phyloP scores from a whole-genome alignment of 1,140 invertebrate genomes.

The Sycophaga agraensis region DNA sequence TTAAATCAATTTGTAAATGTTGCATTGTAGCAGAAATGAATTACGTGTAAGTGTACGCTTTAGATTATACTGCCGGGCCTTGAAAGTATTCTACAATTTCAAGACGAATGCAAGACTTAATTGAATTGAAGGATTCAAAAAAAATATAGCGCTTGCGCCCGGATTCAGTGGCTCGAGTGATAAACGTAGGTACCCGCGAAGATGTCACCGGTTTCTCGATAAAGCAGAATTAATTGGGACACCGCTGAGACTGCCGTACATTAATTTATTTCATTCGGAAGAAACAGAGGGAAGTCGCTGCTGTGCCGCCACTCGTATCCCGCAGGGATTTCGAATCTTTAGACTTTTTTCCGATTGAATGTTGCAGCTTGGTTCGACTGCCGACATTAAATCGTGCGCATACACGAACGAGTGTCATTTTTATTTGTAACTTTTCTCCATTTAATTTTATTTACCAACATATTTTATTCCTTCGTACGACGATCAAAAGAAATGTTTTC shows the following conservation, averaged over 20 bases:
- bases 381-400: not conserved
- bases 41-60: too few species aligned
- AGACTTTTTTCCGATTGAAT: conserved; percentile 41
- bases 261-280: conserved; percentile 45
- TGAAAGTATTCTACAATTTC: too few species aligned
- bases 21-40: too few species aligned
- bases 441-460: too few species aligned
- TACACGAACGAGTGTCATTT: not conserved
- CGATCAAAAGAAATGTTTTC: too few species aligned
- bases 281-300: conserved; percentile 26
- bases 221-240: conserved; percentile 46
- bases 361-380: conserved; percentile 18
- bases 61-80: too few species aligned
- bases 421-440: not conserved
- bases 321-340: conserved; percentile 34
- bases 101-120: too few species aligned
- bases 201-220: conserved; percentile 35
- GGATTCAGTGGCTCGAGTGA: conserved; percentile 33
- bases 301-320: too few species aligned
- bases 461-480: too few species aligned
- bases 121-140: too few species aligned
- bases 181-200: conserved; percentile 20
- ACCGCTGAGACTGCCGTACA: conserved; percentile 35
- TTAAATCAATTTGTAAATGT: too few species aligned
- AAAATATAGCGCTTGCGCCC: too few species aligned